Base-by-base conservation (phyloP, 2,797 vertebrate species). In the Balearica regulorum region DNA sequence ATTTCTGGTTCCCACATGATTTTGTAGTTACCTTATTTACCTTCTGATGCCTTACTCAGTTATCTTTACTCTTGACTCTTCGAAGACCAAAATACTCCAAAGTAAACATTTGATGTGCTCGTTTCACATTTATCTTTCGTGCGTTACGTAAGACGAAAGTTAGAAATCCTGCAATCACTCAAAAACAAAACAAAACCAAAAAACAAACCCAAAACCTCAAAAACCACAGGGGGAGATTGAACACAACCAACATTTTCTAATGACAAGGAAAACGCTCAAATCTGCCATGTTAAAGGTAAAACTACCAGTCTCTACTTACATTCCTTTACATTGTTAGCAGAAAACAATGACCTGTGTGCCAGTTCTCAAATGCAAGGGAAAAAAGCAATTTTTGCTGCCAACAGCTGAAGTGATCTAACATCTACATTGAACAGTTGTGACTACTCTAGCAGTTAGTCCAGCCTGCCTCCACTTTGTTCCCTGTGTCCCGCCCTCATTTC, bases 121-220 rank as follows among this genome's bases (percentile, higher is more conserved):
- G 35, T 65, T 44, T 89, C 51, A 95, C 13, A 29, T 39, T 43
- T 62, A 16, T 46, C 16, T 90, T 82, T 54, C 16, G 20, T 13
- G 7, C 41, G 11, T 54, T 44, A 61, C 53, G 3, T 65, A 46
- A 93, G 29, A 46, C 9, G 15, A 46, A 80, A 91, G 39, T 14
- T 17, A 33, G 13, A 13, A 4, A 10, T 2, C 4, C 2, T 1
- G 0, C 20, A 26, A n/a, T 66, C 19, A 2, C 14, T 17, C 18
- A 64, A 68, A 54, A 84, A 39, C 12, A 62, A 51, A 25, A 25
- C 49, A 49, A 51, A 43, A 14, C 12, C 37, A 37, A 37, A 15
- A 16, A 15, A 9, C n/a, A n/a, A n/a, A n/a, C n/a, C 51, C 24
- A 49, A 49, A 43, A 43, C 13, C 13, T 24, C 49, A 77, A 49